Evolutionary conservation across 2,888 invertebrate genomes (phyloP).

Genomic region (Thymelicus lineola): DNA sequence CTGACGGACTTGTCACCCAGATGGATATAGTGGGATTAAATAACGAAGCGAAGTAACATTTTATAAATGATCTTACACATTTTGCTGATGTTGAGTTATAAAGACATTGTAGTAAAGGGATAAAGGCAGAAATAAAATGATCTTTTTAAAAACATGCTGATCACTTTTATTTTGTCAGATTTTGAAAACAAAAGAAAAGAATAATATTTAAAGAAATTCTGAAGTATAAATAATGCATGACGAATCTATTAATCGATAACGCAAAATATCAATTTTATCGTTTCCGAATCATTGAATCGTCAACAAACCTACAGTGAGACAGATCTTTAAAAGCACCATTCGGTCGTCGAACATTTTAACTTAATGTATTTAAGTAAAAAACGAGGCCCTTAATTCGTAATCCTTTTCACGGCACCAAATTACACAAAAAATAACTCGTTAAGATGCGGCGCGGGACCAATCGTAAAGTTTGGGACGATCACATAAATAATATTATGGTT

Average conservation of each 20-base stretch:
- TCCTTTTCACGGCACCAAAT: constrained; percentile 64
- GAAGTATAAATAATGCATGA: too few relatives aligned
- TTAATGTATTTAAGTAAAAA: constrained; percentile 43
- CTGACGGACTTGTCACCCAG: constrained; percentile 3
- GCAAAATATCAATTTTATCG: background rate
- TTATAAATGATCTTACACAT: background rate
- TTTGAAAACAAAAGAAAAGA: too few relatives aligned
- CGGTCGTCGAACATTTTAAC: constrained; percentile 29
- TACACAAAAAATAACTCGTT: constrained; percentile 69
- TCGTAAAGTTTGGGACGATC: constrained; percentile 67
- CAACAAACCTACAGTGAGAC: constrained; percentile 5
- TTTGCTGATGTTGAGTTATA: too few relatives aligned
- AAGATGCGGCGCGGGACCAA: constrained; percentile 58
- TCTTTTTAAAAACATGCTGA: too few relatives aligned
- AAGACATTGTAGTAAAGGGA: too few relatives aligned
- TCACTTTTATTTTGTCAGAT: too few relatives aligned
- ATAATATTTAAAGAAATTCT: too few relatives aligned
- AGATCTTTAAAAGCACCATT: background rate
- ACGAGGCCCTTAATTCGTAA: constrained; percentile 53
- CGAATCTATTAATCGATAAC: too few relatives aligned
- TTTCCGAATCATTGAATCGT: background rate
- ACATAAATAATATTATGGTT: constrained; percentile 77
- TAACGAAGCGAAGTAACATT: background rate
- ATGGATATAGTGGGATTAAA: background rate
- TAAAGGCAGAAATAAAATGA: too few relatives aligned